Percentiles rank a stretch among this genome's conserved stretches.
Evolutionary conservation across 2,888 invertebrate genomes (phyloP).

Genomic region (Galerucella calmariensis): DNA sequence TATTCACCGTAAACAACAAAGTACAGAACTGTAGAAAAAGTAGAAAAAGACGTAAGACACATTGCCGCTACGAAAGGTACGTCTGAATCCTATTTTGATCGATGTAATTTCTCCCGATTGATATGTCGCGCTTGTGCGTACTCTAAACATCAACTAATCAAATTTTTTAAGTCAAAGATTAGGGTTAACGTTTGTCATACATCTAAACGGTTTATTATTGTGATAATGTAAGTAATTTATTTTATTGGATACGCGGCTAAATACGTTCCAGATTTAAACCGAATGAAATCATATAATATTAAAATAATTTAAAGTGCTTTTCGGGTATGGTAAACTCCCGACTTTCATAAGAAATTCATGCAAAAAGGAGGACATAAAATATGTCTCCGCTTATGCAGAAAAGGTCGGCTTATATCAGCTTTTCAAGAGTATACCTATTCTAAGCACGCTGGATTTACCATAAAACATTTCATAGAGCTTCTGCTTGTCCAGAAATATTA

Average conservation of each 20-base stretch:
- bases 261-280: constrained; percentile 59
- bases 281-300: constrained; percentile 62
- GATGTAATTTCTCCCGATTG: no score
- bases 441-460: constrained; percentile 55
- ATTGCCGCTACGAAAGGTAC: no score
- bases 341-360: constrained; percentile 55
- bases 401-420: constrained; percentile 48
- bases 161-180: no score
- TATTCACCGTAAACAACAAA: no score
- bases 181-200: no score
- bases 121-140: no score
- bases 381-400: constrained; percentile 57
- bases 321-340: constrained; percentile 44
- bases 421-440: constrained; percentile 43
- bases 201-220: no score
- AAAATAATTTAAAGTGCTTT: constrained; percentile 62
- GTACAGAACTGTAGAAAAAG: no score
- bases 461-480: constrained; percentile 47
- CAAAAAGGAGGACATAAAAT: constrained; percentile 54
- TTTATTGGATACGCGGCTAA: constrained; percentile 45
- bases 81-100: no score
- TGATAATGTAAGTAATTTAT: no score
- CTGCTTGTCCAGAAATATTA: constrained; percentile 22
- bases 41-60: no score
- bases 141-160: no score